Percentiles rank a stretch among this genome's conserved stretches.
These are phyloP conservation scores for Ectropis crepuscularia DNA, from an alignment of 2,888 invertebrate species.

Conservation along the genomic window DNA sequence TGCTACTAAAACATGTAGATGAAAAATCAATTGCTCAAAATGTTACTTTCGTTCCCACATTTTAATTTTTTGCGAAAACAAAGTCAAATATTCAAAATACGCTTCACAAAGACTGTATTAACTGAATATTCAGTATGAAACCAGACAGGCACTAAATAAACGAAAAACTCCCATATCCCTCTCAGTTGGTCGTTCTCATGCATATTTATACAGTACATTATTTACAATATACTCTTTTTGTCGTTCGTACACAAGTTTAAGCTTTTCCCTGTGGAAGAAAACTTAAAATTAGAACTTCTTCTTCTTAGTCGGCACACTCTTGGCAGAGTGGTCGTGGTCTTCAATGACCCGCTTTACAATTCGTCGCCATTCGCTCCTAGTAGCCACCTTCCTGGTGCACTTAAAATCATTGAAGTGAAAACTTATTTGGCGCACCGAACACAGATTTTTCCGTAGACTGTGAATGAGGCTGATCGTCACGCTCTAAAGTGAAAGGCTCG, in stretches of 20 bases:
- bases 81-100: background rate
- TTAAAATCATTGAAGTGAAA: too few relatives aligned
- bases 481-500: too few relatives aligned
- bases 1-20: too few relatives aligned
- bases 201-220: conserved; percentile 16
- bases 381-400: too few relatives aligned
- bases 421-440: too few relatives aligned
- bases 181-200: background rate
- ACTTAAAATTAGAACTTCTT: too few relatives aligned
- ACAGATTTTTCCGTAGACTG: too few relatives aligned
- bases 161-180: conserved; percentile 7
- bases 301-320: too few relatives aligned
- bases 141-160: conserved; percentile 10
- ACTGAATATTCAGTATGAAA: conserved; percentile 7
- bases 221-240: conserved; percentile 7
- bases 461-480: too few relatives aligned
- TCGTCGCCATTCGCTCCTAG: too few relatives aligned
- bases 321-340: background rate
- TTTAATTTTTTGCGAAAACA: too few relatives aligned
- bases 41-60: background rate
- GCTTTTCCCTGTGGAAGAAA: background rate
- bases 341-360: too few relatives aligned
- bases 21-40: background rate
- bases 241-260: background rate
- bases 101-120: background rate